A percentile compares a stretch with the other conserved stretches of the same genome.
phyloP scores from a whole-genome alignment of 2,113 vertebrate species.

The Sinocyclocheilus maitianheensis region DNA sequence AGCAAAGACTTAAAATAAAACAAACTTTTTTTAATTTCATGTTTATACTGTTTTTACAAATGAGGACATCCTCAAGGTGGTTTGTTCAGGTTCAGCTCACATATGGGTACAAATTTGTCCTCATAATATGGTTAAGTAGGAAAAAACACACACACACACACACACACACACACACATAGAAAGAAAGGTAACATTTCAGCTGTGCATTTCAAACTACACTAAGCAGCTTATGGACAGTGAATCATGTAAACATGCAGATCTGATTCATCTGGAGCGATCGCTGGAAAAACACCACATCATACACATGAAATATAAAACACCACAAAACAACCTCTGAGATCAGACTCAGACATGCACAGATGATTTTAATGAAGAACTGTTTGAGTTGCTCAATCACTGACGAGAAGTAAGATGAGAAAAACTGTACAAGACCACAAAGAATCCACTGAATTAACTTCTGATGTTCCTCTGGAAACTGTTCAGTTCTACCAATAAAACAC shows the following conservation, averaged over 20 bases:
- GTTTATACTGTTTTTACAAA: too few species aligned
- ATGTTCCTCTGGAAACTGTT: not conserved
- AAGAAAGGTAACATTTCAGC: not conserved
- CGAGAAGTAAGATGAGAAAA: not conserved
- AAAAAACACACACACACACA: too few species aligned
- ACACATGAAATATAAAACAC: not conserved
- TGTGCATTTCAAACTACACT: too few species aligned
- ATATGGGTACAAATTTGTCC: too few species aligned
- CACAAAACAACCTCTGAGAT: not conserved
- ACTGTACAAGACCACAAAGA: not conserved
- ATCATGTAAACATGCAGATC: not conserved
- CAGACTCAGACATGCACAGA: not conserved
- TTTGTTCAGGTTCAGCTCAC: too few species aligned
- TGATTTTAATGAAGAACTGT: not conserved
- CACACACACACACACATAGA: too few species aligned
- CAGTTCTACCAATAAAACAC: not conserved
- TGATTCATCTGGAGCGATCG: not conserved
- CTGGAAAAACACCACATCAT: not conserved
- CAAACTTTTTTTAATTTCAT: too few species aligned
- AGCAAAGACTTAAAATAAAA: too few species aligned
- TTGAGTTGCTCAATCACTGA: not conserved
- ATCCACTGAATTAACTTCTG: not conserved
- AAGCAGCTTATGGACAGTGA: not conserved
- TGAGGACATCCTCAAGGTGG: too few species aligned
- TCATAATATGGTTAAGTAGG: too few species aligned